phyloP scores from a whole-genome alignment of 2,113 vertebrate species.

The Stegostoma tigrinum region DNA sequence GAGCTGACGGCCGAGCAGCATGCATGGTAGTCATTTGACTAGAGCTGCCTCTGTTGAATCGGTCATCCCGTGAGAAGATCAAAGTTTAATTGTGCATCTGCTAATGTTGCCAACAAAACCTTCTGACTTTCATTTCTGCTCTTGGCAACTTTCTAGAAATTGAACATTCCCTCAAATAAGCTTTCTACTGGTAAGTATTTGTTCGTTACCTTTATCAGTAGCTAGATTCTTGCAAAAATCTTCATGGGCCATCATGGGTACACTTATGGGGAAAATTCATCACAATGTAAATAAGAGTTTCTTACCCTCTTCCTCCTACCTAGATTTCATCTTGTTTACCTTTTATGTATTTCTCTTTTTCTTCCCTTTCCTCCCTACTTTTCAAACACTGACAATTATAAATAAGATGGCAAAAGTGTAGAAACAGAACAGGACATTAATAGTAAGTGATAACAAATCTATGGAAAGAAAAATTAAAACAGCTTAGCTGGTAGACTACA shows the following conservation, averaged over 20 bases:
- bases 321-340: not conserved
- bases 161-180: not conserved
- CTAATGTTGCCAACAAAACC: not conserved
- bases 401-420: not conserved
- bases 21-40: not conserved
- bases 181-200: not conserved
- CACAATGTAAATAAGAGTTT: not conserved
- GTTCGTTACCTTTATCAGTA: not conserved
- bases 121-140: not conserved
- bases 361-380: not conserved
- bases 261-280: not conserved
- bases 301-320: not conserved
- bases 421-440: not conserved
- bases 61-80: not conserved
- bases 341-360: not conserved
- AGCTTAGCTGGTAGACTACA: not conserved
- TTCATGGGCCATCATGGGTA: not conserved
- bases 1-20: no score
- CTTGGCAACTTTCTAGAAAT: not conserved
- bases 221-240: not conserved
- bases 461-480: not conserved
- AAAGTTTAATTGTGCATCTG: not conserved
- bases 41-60: not conserved
- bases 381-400: not conserved
- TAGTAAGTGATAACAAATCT: not conserved